A percentile compares a stretch with the other conserved stretches of the same genome.
These are phyloP conservation scores for Micromussa lordhowensis DNA, from an alignment of 92 coral and sea anemone genomes.

Conservation along the genomic window DNA sequence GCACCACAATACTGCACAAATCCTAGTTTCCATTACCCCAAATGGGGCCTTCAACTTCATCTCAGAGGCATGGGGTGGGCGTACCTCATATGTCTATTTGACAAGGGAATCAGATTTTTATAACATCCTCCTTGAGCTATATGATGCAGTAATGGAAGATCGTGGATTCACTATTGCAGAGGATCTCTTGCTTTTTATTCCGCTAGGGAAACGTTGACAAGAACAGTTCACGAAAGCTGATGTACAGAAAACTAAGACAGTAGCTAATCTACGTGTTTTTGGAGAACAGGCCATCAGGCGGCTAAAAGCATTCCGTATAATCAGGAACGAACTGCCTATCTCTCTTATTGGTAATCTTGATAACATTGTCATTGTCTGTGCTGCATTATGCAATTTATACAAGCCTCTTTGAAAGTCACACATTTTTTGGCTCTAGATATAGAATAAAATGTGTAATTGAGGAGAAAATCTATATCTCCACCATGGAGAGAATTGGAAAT, in stretches of 20 bases:
- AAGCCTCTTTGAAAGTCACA: slow-evolving; percentile 58
- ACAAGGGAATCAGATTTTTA: slow-evolving; percentile 71
- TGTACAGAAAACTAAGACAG: slow-evolving; percentile 34
- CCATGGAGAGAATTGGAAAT: too few relatives aligned
- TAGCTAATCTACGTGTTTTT: too few relatives aligned
- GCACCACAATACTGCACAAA: too few relatives aligned
- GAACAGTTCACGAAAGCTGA: slow-evolving; percentile 72
- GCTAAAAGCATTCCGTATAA: too few relatives aligned
- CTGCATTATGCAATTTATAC: too few relatives aligned
- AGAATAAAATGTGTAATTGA: slow-evolving; percentile 40
- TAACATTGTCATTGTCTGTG: slow-evolving; percentile 69
- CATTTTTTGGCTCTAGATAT: slow-evolving; percentile 14
- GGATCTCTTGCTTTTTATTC: too few relatives aligned
- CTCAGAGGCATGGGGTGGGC: too few relatives aligned
- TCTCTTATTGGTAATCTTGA: slow-evolving; percentile 64
- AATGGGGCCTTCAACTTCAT: too few relatives aligned
- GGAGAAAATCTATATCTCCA: too few relatives aligned
- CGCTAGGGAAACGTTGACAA: slow-evolving; percentile 70
- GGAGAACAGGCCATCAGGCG: too few relatives aligned
- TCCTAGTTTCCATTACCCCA: not conserved
- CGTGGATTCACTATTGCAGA: slow-evolving; percentile 60
- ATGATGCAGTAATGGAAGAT: slow-evolving; percentile 71
- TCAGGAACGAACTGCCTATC: slow-evolving; percentile 75
- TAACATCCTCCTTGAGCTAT: slow-evolving; percentile 59
- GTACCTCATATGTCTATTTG: slow-evolving; percentile 63